A percentile compares a stretch with the other conserved stretches of the same genome.
Evolutionary conservation across 2,797 vertebrate species (phyloP).

Genomic region (Cryptoprocta ferox): DNA sequence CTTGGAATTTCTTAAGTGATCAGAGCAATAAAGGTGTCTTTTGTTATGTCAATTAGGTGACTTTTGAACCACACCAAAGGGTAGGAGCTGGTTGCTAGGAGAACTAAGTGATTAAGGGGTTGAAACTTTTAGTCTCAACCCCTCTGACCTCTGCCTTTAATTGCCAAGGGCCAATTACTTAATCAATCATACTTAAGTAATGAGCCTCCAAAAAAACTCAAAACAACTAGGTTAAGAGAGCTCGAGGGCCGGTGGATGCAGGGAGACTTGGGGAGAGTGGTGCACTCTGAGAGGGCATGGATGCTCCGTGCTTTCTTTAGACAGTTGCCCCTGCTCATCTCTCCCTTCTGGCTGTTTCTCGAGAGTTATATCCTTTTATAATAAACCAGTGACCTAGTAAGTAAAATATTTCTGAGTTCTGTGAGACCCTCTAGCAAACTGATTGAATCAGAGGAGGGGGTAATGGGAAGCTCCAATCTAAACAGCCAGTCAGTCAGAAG

Average conservation of each 20-base stretch:
- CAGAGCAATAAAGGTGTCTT: background rate
- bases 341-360: no score
- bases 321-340: background rate
- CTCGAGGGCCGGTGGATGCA: background rate
- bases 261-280: background rate
- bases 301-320: background rate
- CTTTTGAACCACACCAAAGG: background rate
- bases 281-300: background rate
- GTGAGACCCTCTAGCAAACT: background rate
- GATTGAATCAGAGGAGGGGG: background rate
- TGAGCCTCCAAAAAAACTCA: background rate
- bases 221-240: background rate
- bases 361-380: background rate
- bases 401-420: background rate
- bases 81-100: background rate
- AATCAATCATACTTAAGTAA: background rate
- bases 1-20: background rate
- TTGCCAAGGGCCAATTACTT: background rate
- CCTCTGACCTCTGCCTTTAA: background rate
- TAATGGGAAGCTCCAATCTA: background rate
- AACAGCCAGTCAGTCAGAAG: background rate
- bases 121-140: background rate
- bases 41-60: background rate
- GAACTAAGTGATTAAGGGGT: background rate
- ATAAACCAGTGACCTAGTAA: background rate